phyloP scores from a whole-genome alignment of 2,797 vertebrate genomes.

The Neosilurus hyrtlii region DNA sequence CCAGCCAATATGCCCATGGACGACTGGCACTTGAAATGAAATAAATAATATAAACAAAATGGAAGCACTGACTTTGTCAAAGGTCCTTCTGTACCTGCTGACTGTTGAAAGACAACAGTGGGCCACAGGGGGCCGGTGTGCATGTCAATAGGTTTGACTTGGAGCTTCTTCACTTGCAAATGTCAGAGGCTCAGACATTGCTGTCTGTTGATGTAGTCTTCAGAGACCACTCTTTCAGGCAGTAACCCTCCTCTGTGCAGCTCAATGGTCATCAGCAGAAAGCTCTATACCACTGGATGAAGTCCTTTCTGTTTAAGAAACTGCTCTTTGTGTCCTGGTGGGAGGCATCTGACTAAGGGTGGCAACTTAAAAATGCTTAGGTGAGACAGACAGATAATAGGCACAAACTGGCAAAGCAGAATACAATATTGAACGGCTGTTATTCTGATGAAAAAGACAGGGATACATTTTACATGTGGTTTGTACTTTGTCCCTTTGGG shows the following conservation, averaged over 20 bases:
- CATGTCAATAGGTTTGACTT: conserved; percentile 60
- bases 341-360: conserved; percentile 18
- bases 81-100: conserved; percentile 63
- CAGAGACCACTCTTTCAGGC: conserved; percentile 56
- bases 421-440: conserved; percentile 10
- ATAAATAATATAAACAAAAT: conserved; percentile 63
- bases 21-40: conserved; percentile 71
- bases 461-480: conserved; percentile 17
- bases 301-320: conserved; percentile 24
- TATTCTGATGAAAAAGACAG: conserved; percentile 1
- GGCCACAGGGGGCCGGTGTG: conserved; percentile 61
- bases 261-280: conserved; percentile 49
- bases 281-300: conserved; percentile 27
- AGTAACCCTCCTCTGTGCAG: conserved; percentile 56
- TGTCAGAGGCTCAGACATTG: conserved; percentile 63
- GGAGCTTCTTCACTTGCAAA: conserved; percentile 59
- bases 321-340: conserved; percentile 42
- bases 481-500: conserved; percentile 19
- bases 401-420: conserved; percentile 7
- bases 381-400: conserved; percentile 1
- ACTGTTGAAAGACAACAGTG: conserved; percentile 68
- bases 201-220: conserved; percentile 52
- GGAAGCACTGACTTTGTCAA: conserved; percentile 58
- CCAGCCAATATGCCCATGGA: conserved; percentile 52
- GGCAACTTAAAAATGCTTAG: conserved; percentile 6